These are phyloP conservation scores for Rhagium mordax DNA, from an alignment of 2,888 invertebrate species.

Conservation along the genomic window DNA sequence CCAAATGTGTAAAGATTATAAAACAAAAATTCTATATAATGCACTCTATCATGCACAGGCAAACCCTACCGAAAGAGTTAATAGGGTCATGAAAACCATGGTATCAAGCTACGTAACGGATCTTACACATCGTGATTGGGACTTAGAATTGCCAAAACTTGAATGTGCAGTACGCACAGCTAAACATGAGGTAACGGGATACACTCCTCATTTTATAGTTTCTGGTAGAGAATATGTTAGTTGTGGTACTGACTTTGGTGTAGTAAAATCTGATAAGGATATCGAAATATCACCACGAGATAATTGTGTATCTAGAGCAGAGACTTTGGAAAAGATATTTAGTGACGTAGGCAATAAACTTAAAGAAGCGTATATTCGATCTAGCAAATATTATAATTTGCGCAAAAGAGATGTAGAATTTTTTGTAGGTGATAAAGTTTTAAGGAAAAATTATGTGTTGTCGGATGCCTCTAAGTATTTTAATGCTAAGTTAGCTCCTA, in stretches of 20 bases:
- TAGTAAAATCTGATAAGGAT: neutral
- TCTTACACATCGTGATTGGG: neutral
- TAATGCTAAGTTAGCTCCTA: slow-evolving; percentile 35
- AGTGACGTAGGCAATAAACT: neutral
- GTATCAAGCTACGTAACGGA: neutral
- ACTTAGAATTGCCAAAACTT: neutral
- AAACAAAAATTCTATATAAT: neutral
- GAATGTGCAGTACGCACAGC: neutral
- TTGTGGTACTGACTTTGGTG: neutral
- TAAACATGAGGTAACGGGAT: neutral
- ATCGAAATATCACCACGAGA: neutral
- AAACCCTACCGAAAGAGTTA: neutral
- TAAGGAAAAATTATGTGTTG: slow-evolving; percentile 4
- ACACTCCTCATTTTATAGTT: neutral
- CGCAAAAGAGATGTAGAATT: neutral
- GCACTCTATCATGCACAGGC: neutral
- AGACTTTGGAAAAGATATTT: neutral
- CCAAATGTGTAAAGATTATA: neutral
- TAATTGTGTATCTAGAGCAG: neutral
- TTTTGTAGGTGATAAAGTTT: neutral
- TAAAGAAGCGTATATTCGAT: neutral
- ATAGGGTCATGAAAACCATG: neutral
- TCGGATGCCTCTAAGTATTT: slow-evolving; percentile 33
- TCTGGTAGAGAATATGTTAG: neutral
- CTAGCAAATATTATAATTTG: neutral